A percentile compares a stretch with the other conserved stretches of the same genome.
Evolutionary conservation across 2,113 vertebrate genomes (phyloP).

Genomic region (Balaeniceps rex): DNA sequence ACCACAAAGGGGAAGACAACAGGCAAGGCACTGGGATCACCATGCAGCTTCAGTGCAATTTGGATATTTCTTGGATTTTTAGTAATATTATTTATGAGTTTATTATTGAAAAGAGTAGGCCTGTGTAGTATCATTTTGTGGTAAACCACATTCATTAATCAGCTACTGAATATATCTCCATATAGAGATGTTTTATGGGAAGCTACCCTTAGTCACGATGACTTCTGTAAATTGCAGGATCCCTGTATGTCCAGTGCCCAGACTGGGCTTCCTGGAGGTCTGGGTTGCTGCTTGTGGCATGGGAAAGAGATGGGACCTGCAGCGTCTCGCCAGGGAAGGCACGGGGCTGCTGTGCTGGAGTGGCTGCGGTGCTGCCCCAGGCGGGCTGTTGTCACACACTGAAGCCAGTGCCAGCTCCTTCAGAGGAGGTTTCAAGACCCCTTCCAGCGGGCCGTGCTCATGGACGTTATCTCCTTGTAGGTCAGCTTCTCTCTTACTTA

Average conservation of each 20-base stretch:
- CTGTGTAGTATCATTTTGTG: constrained; percentile 21
- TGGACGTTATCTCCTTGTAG: background rate
- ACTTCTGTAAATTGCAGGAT: background rate
- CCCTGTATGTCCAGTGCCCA: background rate
- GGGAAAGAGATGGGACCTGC: background rate
- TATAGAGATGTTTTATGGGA: background rate
- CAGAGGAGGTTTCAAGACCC: background rate
- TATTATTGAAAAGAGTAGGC: constrained; percentile 27
- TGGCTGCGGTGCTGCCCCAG: background rate
- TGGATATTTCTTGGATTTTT: constrained; percentile 11
- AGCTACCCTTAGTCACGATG: background rate
- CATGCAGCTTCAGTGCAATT: background rate
- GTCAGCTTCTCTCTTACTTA: background rate
- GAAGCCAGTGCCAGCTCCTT: background rate
- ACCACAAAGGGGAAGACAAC: background rate
- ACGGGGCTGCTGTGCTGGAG: background rate
- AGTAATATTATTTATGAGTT: constrained; percentile 25
- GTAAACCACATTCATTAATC: constrained; percentile 55
- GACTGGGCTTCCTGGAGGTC: background rate
- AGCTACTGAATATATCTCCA: background rate
- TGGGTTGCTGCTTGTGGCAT: background rate
- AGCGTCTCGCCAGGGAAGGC: background rate
- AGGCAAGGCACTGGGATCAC: background rate
- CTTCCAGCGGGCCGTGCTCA: background rate
- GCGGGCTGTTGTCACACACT: rapidly evolving